phyloP scores from a whole-genome alignment of 1,140 invertebrate genomes.

The Philaenus spumarius region DNA sequence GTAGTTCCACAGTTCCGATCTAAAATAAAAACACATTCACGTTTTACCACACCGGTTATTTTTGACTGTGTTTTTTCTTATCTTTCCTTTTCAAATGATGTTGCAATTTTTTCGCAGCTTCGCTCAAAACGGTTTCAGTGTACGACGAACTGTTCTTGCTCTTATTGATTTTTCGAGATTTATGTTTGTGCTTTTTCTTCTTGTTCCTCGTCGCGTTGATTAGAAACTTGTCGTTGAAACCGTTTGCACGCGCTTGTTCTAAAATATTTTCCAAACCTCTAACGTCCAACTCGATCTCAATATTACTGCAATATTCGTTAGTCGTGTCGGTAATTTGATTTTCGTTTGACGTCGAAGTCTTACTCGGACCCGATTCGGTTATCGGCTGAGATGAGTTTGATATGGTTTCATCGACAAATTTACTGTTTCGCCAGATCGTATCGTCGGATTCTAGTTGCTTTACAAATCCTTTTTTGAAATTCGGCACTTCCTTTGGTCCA shows the following conservation, averaged over 20 bases:
- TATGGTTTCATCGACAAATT: not conserved
- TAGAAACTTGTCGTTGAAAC: not conserved
- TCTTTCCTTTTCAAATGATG: no score
- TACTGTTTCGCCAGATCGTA: not conserved
- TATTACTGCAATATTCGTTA: not conserved
- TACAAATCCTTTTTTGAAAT: not conserved
- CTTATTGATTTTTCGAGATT: no score
- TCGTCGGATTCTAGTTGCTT: not conserved
- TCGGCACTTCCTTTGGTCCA: not conserved
- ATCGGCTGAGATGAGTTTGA: not conserved
- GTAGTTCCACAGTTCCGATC: no score
- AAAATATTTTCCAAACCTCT: slow-evolving; percentile 1
- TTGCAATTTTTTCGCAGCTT: no score
- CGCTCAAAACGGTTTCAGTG: no score
- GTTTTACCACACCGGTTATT: no score
- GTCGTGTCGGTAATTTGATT: not conserved
- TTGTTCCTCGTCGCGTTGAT: not conserved
- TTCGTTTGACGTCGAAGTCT: not conserved
- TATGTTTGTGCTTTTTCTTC: not conserved
- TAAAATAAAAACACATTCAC: no score
- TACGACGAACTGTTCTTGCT: no score
- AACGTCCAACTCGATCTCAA: slow-evolving; percentile 3
- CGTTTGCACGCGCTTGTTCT: not conserved
- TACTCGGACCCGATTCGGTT: not conserved
- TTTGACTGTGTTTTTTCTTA: no score